These are phyloP conservation scores for Steinernema khuongi DNA, from an alignment of 1,140 invertebrate genomes.

Conservation along the genomic window DNA sequence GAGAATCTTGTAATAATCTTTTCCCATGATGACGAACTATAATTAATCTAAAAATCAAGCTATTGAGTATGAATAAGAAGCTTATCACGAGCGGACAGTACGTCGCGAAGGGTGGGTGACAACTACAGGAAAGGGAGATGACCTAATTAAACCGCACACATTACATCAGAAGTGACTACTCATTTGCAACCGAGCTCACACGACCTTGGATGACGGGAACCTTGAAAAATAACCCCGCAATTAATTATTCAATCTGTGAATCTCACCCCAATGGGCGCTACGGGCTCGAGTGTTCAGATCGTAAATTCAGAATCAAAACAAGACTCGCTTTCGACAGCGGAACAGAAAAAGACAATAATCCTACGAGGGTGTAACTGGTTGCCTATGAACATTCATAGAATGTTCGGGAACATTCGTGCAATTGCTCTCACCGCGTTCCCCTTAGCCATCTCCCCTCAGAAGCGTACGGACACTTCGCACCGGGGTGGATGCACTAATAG, in stretches of 20 bases:
- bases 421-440: background rate
- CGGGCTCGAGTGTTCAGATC: background rate
- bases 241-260: slow-evolving; percentile 9
- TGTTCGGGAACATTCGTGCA: background rate
- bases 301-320: background rate
- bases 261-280: background rate
- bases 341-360: background rate
- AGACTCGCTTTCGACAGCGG: background rate
- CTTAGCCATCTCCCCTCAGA: too few species aligned
- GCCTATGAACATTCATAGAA: slow-evolving; percentile 2
- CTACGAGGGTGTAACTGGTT: background rate
- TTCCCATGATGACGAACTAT: slow-evolving; percentile 71
- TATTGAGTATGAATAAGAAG: background rate
- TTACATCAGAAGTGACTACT: slow-evolving; percentile 10
- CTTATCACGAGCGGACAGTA: background rate
- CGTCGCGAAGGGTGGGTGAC: background rate
- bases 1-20: slow-evolving; percentile 92
- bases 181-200: slow-evolving; percentile 2
- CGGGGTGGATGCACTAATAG: background rate
- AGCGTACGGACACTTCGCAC: too few species aligned
- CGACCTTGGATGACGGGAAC: slow-evolving; percentile 3
- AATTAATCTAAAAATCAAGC: background rate
- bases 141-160: slow-evolving; percentile 6
- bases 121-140: background rate
- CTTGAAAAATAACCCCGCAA: background rate